Evolutionary conservation across 2,888 invertebrate genomes (phyloP).

Genomic region (Agonopterix heracliana): DNA sequence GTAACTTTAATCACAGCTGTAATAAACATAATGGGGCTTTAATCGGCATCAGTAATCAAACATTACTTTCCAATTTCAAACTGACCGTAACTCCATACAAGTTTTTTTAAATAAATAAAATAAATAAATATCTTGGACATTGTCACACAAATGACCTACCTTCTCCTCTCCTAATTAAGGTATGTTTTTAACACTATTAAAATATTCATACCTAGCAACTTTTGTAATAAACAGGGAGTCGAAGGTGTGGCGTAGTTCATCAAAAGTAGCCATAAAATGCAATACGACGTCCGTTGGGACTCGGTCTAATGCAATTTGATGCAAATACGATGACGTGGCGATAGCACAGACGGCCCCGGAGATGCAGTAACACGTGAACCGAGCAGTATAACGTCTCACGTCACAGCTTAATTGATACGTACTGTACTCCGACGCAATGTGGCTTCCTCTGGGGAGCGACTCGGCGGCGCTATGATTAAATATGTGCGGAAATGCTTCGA

Average conservation of each 20-base stretch:
- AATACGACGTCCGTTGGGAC: constrained; percentile 11
- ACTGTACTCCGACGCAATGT: no score
- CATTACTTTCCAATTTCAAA: no score
- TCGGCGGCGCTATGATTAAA: constrained; percentile 2
- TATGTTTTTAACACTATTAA: not conserved
- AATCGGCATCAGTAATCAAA: no score
- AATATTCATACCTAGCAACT: not conserved
- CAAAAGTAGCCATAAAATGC: constrained; percentile 21
- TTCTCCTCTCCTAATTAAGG: no score
- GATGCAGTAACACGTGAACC: not conserved
- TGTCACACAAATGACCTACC: no score
- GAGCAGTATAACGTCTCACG: no score
- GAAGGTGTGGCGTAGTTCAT: constrained; percentile 12
- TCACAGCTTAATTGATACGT: no score
- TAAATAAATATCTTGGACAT: no score
- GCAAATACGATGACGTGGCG: constrained; percentile 53
- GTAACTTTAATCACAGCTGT: no score
- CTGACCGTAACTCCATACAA: no score
- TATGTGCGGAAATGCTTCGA: constrained; percentile 1
- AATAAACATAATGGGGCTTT: no score
- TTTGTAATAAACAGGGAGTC: not conserved
- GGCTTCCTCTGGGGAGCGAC: not conserved
- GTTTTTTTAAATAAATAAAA: no score
- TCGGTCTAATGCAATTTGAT: constrained; percentile 51
- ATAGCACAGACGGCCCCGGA: constrained; percentile 24